These are phyloP conservation scores for Urocitellus parryii DNA, from an alignment of 2,113 vertebrate species.

Conservation along the genomic window DNA sequence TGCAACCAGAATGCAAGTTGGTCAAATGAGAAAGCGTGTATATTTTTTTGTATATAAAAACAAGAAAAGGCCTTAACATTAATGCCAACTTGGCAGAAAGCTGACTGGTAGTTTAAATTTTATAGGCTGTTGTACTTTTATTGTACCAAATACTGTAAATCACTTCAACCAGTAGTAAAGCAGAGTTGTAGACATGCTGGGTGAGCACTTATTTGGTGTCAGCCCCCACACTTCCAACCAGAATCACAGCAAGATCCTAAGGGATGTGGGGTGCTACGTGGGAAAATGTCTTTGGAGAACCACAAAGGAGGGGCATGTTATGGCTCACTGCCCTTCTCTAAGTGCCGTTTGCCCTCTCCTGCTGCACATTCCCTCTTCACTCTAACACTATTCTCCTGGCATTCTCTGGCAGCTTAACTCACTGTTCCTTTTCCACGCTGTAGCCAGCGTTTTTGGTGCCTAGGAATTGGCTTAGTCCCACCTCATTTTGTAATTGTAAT, in stretches of 20 bases:
- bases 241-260: background rate
- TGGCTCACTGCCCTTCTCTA: background rate
- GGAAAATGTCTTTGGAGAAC: background rate
- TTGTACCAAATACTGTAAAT: conserved; percentile 74
- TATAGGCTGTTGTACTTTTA: conserved; percentile 64
- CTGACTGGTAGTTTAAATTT: conserved; percentile 29
- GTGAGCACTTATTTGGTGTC: background rate
- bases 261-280: background rate
- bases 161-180: conserved; percentile 80
- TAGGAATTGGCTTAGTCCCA: background rate
- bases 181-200: background rate
- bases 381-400: background rate
- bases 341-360: background rate
- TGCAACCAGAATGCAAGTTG: conserved; percentile 53
- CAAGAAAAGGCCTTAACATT: conserved; percentile 66
- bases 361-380: background rate
- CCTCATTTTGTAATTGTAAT: conserved; percentile 14
- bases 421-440: background rate
- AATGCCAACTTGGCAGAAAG: conserved; percentile 68
- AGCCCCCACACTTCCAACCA: background rate
- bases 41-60: conserved; percentile 81
- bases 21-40: conserved; percentile 64
- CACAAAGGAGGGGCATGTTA: background rate
- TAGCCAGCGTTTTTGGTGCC: background rate
- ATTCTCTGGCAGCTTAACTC: background rate